Evolutionary conservation across 2,888 invertebrate species (phyloP), one percentile per base, ranked within the genome.

Genomic region (Amblyjoppa proteus): DNA sequence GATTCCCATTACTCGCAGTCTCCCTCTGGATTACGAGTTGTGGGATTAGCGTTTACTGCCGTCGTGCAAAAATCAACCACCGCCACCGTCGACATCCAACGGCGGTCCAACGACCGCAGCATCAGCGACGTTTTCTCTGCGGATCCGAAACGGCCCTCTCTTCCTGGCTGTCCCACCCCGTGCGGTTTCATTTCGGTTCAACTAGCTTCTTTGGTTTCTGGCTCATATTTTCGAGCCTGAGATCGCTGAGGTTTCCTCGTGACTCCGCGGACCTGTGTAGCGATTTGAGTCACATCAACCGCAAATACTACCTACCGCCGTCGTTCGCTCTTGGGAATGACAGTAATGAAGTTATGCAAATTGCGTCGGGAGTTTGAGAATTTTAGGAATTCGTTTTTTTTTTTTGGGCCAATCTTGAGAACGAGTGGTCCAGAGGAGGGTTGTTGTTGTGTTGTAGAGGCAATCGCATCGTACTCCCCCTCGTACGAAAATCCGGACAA

Each of bases 1-100:
- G 87, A 87, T 89, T 89, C 89, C 88, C 88, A 89, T 89, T 89
- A 88, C 87, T 85, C 84, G 77, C 75, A 78, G 83, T 81, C 75
- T 81, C 86, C 84, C 80, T 84, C 81, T 88, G 89, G 89, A 89
- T 89, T 89, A 89, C 89, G 88, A 89, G 87, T 88, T 88, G 91
- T 88, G 90, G 90, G 88, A 91, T 91, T 90, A 90, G 89, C 91
- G 89, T 90, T 91, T 90, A 90, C 89, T 87, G 89, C 89, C 90
- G 88, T 90, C 88, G 90, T 89, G 90, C 87, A 90, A 90, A 90
- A 90, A 91, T 90, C 89, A 87, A 86, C 85, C 82, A 73, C 85
- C 89, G 85, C 88, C 86, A 86, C 82, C 87, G 83, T 64, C 61
- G 61, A 64, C 61, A 31, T 64, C 34, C 61, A 34, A 31, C 69